Conservation (phyloP, 1,140 invertebrate genomes). For the Trichomalopsis sarcophagae region DNA sequence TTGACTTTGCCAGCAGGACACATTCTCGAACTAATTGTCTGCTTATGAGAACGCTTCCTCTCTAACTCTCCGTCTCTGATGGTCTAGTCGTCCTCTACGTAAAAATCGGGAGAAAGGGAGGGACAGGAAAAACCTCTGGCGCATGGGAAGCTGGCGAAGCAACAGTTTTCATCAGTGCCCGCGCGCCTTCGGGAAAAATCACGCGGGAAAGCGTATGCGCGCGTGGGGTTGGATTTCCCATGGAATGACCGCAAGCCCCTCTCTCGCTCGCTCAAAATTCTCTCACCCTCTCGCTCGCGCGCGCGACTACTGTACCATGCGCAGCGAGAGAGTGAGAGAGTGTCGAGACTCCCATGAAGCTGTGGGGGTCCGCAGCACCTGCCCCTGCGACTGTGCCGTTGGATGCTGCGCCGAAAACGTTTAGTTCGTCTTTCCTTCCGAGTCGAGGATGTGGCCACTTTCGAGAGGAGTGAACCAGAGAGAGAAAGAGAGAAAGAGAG, state of each 20-base stretch:
- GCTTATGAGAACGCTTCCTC: not conserved
- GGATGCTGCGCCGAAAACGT: constrained; percentile 24
- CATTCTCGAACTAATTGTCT: constrained; percentile 42
- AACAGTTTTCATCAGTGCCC: not conserved
- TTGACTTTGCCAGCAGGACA: constrained; percentile 28
- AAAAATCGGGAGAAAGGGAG: not conserved
- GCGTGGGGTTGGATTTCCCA: constrained; percentile 55
- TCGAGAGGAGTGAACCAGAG: not conserved
- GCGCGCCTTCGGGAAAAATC: not conserved
- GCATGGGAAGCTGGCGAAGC: constrained; percentile 1
- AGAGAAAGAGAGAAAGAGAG: not conserved
- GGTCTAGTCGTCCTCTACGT: not conserved
- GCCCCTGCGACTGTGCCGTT: constrained; percentile 51
- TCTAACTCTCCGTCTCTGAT: too few relatives aligned
- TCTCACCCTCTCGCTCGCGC: constrained; percentile 45
- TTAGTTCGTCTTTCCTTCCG: constrained; percentile 38
- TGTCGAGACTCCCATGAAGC: constrained; percentile 59
- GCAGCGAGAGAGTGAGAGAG: constrained; percentile 23
- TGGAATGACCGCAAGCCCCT: constrained; percentile 55
- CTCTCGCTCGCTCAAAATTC: constrained; percentile 30
- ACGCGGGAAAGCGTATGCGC: constrained; percentile 23
- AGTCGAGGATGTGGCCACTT: constrained; percentile 39
- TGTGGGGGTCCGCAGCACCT: constrained; percentile 60
- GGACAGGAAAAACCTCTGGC: not conserved
- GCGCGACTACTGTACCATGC: not conserved